Percentiles rank a stretch among this genome's conserved stretches.
These are phyloP conservation scores for Saturnia japonica DNA, from an alignment of 2,888 invertebrate genomes.

Conservation along the genomic window DNA sequence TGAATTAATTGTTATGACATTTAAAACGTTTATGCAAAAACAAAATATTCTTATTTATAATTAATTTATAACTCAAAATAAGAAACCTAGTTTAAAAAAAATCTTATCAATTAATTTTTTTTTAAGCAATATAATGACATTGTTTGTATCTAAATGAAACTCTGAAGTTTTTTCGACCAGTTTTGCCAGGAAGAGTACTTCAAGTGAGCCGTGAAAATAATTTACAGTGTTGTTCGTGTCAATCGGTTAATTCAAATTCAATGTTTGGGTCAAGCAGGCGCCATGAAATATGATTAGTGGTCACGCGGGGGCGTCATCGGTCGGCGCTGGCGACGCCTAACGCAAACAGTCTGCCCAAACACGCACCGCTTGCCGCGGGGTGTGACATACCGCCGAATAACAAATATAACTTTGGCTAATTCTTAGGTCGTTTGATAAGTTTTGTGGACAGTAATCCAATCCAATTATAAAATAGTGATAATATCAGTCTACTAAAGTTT, in stretches of 20 bases:
- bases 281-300: slow-evolving; percentile 79
- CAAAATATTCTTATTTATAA: too few relatives aligned
- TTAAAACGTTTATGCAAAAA: background rate
- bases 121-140: background rate
- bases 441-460: background rate
- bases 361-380: slow-evolving; percentile 36
- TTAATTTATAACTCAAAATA: too few relatives aligned
- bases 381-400: slow-evolving; percentile 47
- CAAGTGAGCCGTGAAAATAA: slow-evolving; percentile 15
- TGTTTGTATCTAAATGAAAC: background rate
- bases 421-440: slow-evolving; percentile 25
- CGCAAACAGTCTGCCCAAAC: slow-evolving; percentile 67
- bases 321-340: slow-evolving; percentile 56
- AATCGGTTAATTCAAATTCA: slow-evolving; percentile 69
- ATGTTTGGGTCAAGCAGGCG: slow-evolving; percentile 61
- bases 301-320: slow-evolving; percentile 49
- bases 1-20: background rate
- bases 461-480: background rate
- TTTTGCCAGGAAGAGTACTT: background rate
- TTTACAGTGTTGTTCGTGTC: slow-evolving; percentile 40
- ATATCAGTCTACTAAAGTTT: background rate
- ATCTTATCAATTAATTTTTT: too few relatives aligned
- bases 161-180: background rate
- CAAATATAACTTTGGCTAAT: slow-evolving; percentile 58
- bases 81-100: too few relatives aligned